Evolutionary conservation across 2,888 invertebrate genomes (phyloP).

Genomic region (Gandaritis pyraliata): DNA sequence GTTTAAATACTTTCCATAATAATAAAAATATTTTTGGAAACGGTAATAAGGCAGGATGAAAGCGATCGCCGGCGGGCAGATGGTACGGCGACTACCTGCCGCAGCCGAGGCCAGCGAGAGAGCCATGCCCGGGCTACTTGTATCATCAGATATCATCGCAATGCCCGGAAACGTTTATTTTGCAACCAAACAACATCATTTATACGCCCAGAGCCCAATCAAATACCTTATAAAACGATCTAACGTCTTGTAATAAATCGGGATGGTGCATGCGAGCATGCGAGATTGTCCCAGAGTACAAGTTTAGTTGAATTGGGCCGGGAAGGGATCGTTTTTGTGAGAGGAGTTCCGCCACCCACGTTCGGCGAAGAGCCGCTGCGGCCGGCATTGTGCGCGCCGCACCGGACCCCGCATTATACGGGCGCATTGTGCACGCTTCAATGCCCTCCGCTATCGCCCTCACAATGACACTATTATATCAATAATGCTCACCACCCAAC

Average conservation of each 20-base stretch:
- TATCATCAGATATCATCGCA: slow-evolving; percentile 55
- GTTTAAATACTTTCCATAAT: slow-evolving; percentile 77
- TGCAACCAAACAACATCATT: slow-evolving; percentile 55
- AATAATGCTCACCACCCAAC: slow-evolving; percentile 72
- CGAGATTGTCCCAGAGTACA: slow-evolving; percentile 39
- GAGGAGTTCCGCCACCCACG: slow-evolving; percentile 73
- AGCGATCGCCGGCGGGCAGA: slow-evolving; percentile 78
- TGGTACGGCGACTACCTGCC: slow-evolving; percentile 70
- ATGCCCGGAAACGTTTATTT: slow-evolving; percentile 58
- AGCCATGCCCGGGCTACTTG: slow-evolving; percentile 54
- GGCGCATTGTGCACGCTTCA: slow-evolving; percentile 81
- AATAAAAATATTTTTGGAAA: slow-evolving; percentile 80
- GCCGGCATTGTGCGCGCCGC: slow-evolving; percentile 67
- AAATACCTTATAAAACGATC: slow-evolving; percentile 32
- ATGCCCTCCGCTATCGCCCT: slow-evolving; percentile 75
- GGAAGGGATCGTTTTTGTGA: slow-evolving; percentile 70
- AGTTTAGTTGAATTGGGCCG: slow-evolving; percentile 48
- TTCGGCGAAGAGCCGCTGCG: slow-evolving; percentile 68
- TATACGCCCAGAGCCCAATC: slow-evolving; percentile 40
- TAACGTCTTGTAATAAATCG: slow-evolving; percentile 36
- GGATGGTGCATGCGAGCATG: slow-evolving; percentile 30
- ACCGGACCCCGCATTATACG: slow-evolving; percentile 76
- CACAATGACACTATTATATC: slow-evolving; percentile 82
- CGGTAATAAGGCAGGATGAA: slow-evolving; percentile 78
- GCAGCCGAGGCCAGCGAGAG: slow-evolving; percentile 55